These are phyloP conservation scores for Sycophaga agraensis DNA, from an alignment of 1,140 invertebrate species.

Conservation along the genomic window DNA sequence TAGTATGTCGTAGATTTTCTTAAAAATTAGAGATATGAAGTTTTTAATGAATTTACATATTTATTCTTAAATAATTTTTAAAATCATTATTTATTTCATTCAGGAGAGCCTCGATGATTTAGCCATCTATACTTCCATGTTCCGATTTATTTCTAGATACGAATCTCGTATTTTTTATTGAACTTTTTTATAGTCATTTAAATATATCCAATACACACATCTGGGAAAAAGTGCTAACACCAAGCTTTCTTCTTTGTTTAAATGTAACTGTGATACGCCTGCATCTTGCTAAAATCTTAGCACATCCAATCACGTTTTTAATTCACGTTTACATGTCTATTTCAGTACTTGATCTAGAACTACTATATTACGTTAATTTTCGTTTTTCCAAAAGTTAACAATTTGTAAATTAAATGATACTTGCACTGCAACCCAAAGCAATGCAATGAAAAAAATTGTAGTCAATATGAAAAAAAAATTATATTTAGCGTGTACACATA, in stretches of 20 bases:
- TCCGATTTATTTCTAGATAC: not conserved
- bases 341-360: too few relatives aligned
- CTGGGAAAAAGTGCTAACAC: not conserved
- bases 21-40: too few relatives aligned
- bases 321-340: too few relatives aligned
- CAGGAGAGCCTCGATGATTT: constrained; percentile 6
- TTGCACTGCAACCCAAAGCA: not conserved
- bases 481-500: not conserved
- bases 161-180: not conserved
- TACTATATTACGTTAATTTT: too few relatives aligned
- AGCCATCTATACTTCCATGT: not conserved
- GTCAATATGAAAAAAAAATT: not conserved
- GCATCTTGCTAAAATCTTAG: constrained; percentile 16
- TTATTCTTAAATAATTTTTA: constrained; percentile 1
- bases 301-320: too few relatives aligned
- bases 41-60: constrained; percentile 12
- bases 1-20: too few relatives aligned
- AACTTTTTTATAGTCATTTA: not conserved
- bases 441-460: not conserved
- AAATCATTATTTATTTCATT: constrained; percentile 19
- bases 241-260: not conserved
- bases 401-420: not conserved
- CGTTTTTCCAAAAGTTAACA: not conserved
- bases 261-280: constrained; percentile 20
- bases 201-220: constrained; percentile 1